phyloP scores from a whole-genome alignment of 1,140 invertebrate species.

The Phocides pigmalion region DNA sequence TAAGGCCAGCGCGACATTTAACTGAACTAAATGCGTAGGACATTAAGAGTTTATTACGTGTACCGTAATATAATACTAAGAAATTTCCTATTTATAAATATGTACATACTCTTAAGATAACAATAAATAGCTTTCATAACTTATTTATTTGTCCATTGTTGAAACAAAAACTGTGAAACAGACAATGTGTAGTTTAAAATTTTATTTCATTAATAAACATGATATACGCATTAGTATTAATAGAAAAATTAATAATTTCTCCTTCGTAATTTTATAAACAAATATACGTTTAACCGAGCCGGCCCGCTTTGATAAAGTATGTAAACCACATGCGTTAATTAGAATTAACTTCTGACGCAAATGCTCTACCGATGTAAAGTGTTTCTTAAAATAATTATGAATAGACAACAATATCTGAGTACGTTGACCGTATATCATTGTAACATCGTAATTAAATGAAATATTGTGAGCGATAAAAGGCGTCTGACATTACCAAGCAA shows the following conservation, averaged over 20 bases:
- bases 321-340: constrained; percentile 25
- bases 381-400: constrained; percentile 10
- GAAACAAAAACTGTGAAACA: constrained; percentile 40
- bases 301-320: constrained; percentile 2
- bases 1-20: background rate
- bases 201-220: background rate
- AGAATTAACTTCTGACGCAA: constrained; percentile 16
- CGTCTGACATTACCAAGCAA: constrained; percentile 6
- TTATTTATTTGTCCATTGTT: background rate
- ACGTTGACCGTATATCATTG: constrained; percentile 10
- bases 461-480: constrained; percentile 8
- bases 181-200: constrained; percentile 45
- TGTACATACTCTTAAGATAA: too few species aligned
- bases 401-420: constrained; percentile 8
- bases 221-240: background rate
- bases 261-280: background rate
- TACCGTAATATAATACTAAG: too few species aligned
- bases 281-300: background rate
- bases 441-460: constrained; percentile 21
- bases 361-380: background rate
- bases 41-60: too few species aligned
- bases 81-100: too few species aligned
- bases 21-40: background rate
- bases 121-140: too few species aligned
- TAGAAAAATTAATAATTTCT: background rate